Base-by-base conservation (phyloP, 2,113 vertebrate genomes). In the Sylvietta virens region DNA sequence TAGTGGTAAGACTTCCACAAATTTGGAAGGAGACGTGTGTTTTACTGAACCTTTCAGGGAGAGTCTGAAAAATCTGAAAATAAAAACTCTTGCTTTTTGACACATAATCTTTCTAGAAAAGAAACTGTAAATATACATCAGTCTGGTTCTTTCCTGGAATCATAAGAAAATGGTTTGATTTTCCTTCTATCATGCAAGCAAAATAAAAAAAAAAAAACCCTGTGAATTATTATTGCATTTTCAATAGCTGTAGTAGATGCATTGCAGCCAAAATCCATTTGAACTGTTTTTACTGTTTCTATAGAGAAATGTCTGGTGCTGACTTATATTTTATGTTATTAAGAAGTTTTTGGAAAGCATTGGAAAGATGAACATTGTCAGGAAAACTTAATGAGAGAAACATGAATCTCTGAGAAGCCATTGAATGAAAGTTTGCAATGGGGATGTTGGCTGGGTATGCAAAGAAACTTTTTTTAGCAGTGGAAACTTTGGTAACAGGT, bases 271-370 rank as follows among this genome's bases (percentile, higher is more conserved):
- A 90, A 90, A 62, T 37, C 30, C 78, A 22, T 85, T 94, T 70
- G 44, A 95, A 73, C 35, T 92, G 58, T 73, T 96, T 93, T 86
- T 90, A 54, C 87, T 81, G 70, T 95, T 97, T 84, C 90, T 86
- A 88, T 95, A 92, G 94, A 92, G 86, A 93, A 91, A 45, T 53
- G 42, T 73, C 79, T 80, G 65, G 78, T 80, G 50, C 66, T 94
- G 81, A 85, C 30, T 73, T 92, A 47, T 6, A 44, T 56, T 88
- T 47, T 20, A n/a, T 28, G 40, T 51, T 86, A 66, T 84, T 85
- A 86, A 77, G 66, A 92, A 91, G 19, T 48, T 88, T 83, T 81
- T 88, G 62, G 67, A 61, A 87, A 64, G 31, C 40, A 80, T 24
- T 87, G 74, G 70, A 77, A 91, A 88, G 84, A 82, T 82, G 79